Evolutionary conservation across 2,113 vertebrate genomes (phyloP), one percentile per base, ranked within the genome.

Genomic region (Takifugu flavidus): DNA sequence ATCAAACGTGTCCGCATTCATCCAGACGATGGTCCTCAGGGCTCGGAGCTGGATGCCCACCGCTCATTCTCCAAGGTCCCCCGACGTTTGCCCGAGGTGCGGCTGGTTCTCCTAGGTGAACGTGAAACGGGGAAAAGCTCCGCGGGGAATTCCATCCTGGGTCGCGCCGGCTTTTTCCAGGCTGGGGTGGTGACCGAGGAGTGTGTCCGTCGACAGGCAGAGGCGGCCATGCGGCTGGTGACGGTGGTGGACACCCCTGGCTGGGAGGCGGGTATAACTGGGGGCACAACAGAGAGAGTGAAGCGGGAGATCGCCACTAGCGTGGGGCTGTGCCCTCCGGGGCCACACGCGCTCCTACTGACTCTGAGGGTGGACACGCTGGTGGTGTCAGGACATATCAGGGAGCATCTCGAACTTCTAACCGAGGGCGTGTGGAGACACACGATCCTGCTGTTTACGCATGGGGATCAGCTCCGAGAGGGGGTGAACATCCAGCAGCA

Each of bases 111-210:
- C 3, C 62, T 91, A 72, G 90, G 90, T 0, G 90, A 91, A 77
- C 81, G 89, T 1, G 90, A 91, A 70, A 89, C 89, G 1, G 90
- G 90, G 15, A 91, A 91, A 79, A 91, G 89, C 29, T 85, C 84
- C 3, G 86, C 88, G 0, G 89, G 84, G 11, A 90, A 90, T 6
- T 44, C 83, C 43, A 84, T 91, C 57, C 81, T 91, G 3, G 78
- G 83, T 11, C 56, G 74, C 4, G 5, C 1, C 0, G 47, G 1
- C 20, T 44, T 83, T 65, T 91, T 91, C 59, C 58, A 70, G 20
- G 52, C 72, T 0, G 82, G 79, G 3, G 45, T 14, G 0, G 89
- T 82, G 2, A 90, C 89, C 0, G 90, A 90, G 70, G 89, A 91
- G 77, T 89, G 90, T 53, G 27, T 28, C 25, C 75, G 88, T 20